Evolutionary conservation across 2,797 vertebrate species (phyloP).

Genomic region (Chaetodon trifasciatus): DNA sequence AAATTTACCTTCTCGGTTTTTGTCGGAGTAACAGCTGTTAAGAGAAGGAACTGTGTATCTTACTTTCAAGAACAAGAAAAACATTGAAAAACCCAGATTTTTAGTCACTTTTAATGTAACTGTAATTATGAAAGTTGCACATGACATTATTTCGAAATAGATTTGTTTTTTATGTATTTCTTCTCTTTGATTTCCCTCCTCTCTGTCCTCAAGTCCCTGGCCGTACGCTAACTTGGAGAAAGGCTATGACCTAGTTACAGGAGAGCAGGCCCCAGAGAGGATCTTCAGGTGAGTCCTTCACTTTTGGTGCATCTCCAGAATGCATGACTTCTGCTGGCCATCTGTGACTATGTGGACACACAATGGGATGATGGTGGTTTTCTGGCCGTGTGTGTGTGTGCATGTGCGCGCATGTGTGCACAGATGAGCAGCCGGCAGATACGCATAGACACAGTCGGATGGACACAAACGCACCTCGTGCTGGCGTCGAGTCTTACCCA

Average conservation of each 20-base stretch:
- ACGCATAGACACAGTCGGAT: slow-evolving; percentile 45
- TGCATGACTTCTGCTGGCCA: slow-evolving; percentile 49
- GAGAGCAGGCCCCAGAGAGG: slow-evolving; percentile 96
- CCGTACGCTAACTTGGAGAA: slow-evolving; percentile 96
- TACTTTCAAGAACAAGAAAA: background rate
- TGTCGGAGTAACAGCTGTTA: slow-evolving; percentile 12
- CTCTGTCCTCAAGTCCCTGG: slow-evolving; percentile 90
- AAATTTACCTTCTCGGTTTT: slow-evolving; percentile 39
- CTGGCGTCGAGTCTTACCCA: slow-evolving; percentile 34
- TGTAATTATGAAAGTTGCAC: background rate
- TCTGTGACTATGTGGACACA: slow-evolving; percentile 55
- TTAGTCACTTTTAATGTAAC: background rate
- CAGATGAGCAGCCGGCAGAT: slow-evolving; percentile 45
- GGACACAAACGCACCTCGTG: slow-evolving; percentile 36
- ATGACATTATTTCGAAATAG: background rate
- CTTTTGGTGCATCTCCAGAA: slow-evolving; percentile 42
- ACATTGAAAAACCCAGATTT: background rate
- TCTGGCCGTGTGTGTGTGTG: slow-evolving; percentile 29
- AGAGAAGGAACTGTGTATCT: background rate
- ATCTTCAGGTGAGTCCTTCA: slow-evolving; percentile 93
- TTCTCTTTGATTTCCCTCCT: slow-evolving; percentile 6
- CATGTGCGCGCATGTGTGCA: slow-evolving; percentile 31
- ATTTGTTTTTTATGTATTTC: background rate
- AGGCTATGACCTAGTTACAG: slow-evolving; percentile 97
- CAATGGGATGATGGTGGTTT: slow-evolving; percentile 10